phyloP scores from a whole-genome alignment of 2,888 invertebrate genomes.

The Strigamia transsilvanica region DNA sequence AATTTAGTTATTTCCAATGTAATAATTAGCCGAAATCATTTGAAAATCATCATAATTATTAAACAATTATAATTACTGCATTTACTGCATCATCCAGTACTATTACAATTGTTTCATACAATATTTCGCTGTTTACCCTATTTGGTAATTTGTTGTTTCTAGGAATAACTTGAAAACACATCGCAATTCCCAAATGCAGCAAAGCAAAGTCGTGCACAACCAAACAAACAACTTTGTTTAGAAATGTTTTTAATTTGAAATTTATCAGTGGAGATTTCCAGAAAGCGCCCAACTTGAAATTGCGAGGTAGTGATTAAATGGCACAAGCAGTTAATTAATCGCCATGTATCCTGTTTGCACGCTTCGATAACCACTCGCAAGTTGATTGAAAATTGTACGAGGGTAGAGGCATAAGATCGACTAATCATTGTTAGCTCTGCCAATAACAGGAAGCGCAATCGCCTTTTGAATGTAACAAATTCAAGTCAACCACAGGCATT shows the following conservation, averaged over 20 bases:
- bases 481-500: slow-evolving; percentile 45
- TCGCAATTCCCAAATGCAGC: too few species aligned
- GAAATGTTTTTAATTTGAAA: background rate
- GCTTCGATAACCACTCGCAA: slow-evolving; percentile 36
- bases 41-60: too few species aligned
- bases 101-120: too few species aligned
- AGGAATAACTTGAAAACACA: too few species aligned
- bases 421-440: slow-evolving; percentile 32
- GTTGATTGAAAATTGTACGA: slow-evolving; percentile 46
- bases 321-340: slow-evolving; percentile 41
- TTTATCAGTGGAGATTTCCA: background rate
- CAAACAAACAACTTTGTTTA: background rate
- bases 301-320: slow-evolving; percentile 46
- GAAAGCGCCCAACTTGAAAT: background rate
- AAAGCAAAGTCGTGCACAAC: background rate
- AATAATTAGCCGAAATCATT: too few species aligned
- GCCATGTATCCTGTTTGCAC: slow-evolving; percentile 47
- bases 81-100: too few species aligned
- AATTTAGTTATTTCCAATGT: too few species aligned
- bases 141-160: too few species aligned
- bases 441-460: slow-evolving; percentile 46
- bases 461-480: slow-evolving; percentile 28
- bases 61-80: too few species aligned
- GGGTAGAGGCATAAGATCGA: slow-evolving; percentile 18
- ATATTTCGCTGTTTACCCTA: too few species aligned